Evolutionary conservation across 2,113 vertebrate species (phyloP), one percentile per base, ranked within the genome.

Genomic region (Damaliscus lunatus): DNA sequence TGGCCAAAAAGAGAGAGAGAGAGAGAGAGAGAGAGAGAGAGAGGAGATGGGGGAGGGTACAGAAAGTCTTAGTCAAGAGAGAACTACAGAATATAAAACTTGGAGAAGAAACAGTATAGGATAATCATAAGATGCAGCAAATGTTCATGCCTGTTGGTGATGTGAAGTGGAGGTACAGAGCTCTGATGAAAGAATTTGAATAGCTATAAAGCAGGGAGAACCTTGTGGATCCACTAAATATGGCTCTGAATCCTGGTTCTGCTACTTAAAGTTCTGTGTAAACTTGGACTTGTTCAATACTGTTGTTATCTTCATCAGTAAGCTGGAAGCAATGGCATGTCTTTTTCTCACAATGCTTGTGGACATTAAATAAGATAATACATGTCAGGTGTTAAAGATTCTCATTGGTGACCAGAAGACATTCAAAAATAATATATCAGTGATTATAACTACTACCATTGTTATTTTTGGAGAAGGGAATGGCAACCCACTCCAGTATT

Each of bases 251-350:
- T 80, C 19, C 67, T 36, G 27, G 17, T 87, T 90, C 62, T 81
- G 53, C 52, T n/a, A 3, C 40, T 60, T 81, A 59, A 67, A 59
- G 36, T 31, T 23, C 17, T 62, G 1, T 29, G 6, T 57, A n/a
- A 36, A 17, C 5, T 81, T 81, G 95, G 3, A 60, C 57, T 85
- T 81, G 16, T 50, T 55, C 84, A 93, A 57, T 27, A 88, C 48
- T 74, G 2, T 60, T 60, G 23, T 88, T 96, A 93, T 81, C 43
- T 27, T 88, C 46, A 88, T 77, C 16, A 91, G 9, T 13, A 90
- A 82, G 17, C 29, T 71, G 27, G 23, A 92, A 90, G 27, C 83
- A 46, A 40, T 33, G 16, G 25, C 67, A 25, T 52, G 43, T 81
- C 14, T 89, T 15, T 89, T 81, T 48, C 43, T 17, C 29, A 80